Evolutionary conservation across 2,888 invertebrate species (phyloP).

Genomic region (Phengaris alcon): DNA sequence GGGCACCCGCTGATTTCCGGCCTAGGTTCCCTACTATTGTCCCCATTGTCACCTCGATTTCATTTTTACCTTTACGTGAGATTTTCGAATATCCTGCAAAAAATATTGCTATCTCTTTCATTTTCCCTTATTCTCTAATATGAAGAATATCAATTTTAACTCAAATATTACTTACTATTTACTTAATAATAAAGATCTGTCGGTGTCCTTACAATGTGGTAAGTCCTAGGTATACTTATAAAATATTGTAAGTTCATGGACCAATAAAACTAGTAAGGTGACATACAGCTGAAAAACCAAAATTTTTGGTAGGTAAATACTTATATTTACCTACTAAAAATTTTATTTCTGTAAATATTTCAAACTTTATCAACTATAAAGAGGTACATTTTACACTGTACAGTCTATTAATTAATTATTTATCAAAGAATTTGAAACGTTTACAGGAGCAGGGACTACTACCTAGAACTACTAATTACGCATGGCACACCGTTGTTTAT

Average conservation of each 20-base stretch:
- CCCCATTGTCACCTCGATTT: constrained; percentile 35
- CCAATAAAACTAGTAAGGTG: too few relatives aligned
- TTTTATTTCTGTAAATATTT: too few relatives aligned
- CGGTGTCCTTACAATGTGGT: too few relatives aligned
- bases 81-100: not conserved
- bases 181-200: too few relatives aligned
- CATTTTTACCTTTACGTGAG: not conserved
- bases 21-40: constrained; percentile 57
- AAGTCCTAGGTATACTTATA: too few relatives aligned
- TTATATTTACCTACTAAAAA: too few relatives aligned
- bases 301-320: too few relatives aligned
- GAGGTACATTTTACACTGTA: not conserved
- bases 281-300: too few relatives aligned
- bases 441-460: constrained; percentile 1
- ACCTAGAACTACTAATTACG: constrained; percentile 24
- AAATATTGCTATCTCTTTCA: not conserved
- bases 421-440: not conserved
- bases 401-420: not conserved
- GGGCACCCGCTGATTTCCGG: constrained; percentile 76
- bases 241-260: too few relatives aligned
- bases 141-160: too few relatives aligned
- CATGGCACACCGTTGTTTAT: constrained; percentile 1
- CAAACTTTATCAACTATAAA: too few relatives aligned
- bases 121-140: not conserved
- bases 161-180: too few relatives aligned